phyloP scores from a whole-genome alignment of 2,888 invertebrate genomes.

The Cerastis leucographa region DNA sequence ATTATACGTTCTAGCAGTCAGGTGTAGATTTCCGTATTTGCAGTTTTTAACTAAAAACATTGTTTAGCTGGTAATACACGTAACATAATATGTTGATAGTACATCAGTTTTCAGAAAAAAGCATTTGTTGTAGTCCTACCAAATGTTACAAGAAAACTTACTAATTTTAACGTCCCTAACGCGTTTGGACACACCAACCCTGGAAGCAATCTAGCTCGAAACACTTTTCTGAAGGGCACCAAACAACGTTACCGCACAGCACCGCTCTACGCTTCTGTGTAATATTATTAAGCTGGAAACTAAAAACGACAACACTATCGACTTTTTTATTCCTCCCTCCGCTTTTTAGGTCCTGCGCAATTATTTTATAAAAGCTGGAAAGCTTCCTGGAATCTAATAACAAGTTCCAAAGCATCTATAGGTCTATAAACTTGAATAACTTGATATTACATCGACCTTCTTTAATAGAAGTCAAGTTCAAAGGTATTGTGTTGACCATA shows the following conservation, averaged over 20 bases:
- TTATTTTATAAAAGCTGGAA: not conserved
- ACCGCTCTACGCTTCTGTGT: not conserved
- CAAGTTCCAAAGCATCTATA: not conserved
- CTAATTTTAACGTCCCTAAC: not conserved
- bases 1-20: conserved; percentile 30
- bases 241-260: conserved; percentile 8
- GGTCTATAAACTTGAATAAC: conserved; percentile 9
- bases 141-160: not conserved
- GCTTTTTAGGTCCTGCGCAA: not conserved
- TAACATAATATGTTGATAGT: not conserved
- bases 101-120: not conserved
- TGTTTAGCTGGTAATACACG: not conserved
- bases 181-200: not conserved
- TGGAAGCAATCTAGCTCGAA: conserved; percentile 4
- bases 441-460: conserved; percentile 44
- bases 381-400: not conserved
- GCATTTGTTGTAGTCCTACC: not conserved
- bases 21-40: conserved; percentile 13
- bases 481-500: conserved; percentile 45
- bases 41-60: conserved; percentile 28
- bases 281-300: conserved; percentile 14
- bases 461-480: conserved; percentile 56
- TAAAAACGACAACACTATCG: conserved; percentile 5
- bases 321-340: not conserved
- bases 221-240: not conserved